Percentiles rank a stretch among this genome's conserved stretches.
Evolutionary conservation across 1,140 invertebrate species (phyloP).

Genomic region (Nylanderia fulva): DNA sequence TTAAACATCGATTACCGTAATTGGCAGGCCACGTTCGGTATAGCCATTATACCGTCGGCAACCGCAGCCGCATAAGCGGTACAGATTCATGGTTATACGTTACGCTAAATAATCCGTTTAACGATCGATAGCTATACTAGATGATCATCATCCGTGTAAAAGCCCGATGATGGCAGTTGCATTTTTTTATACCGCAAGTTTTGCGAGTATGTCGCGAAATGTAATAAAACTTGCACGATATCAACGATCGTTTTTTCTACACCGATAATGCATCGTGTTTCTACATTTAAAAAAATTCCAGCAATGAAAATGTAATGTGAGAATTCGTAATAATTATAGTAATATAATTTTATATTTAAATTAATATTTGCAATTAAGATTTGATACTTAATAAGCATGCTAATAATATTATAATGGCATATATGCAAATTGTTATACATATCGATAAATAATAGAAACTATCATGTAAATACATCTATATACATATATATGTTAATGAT

Average conservation of each 20-base stretch:
- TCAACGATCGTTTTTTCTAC: background rate
- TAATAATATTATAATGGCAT: background rate
- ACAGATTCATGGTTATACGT: conserved; percentile 76
- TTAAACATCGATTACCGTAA: conserved; percentile 80
- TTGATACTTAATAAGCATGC: background rate
- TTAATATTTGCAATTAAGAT: background rate
- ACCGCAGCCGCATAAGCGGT: conserved; percentile 72
- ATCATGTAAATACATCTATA: background rate
- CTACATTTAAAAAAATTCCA: background rate
- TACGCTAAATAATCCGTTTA: conserved; percentile 78
- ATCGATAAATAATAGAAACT: conserved; percentile 18
- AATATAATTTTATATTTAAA: background rate
- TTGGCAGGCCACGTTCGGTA: conserved; percentile 70
- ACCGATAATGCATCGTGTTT: background rate
- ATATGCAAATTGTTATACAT: conserved; percentile 6
- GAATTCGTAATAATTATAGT: background rate
- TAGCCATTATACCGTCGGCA: conserved; percentile 63
- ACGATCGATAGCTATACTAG: conserved; percentile 59
- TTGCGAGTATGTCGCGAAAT: background rate
- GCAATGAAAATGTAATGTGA: background rate
- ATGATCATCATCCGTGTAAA: conserved; percentile 6
- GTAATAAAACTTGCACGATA: background rate
- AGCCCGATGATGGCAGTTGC: background rate
- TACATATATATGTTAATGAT: background rate
- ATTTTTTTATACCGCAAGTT: conserved; percentile 20